phyloP scores from a whole-genome alignment of 2,113 vertebrate species.

The Stegostoma tigrinum region DNA sequence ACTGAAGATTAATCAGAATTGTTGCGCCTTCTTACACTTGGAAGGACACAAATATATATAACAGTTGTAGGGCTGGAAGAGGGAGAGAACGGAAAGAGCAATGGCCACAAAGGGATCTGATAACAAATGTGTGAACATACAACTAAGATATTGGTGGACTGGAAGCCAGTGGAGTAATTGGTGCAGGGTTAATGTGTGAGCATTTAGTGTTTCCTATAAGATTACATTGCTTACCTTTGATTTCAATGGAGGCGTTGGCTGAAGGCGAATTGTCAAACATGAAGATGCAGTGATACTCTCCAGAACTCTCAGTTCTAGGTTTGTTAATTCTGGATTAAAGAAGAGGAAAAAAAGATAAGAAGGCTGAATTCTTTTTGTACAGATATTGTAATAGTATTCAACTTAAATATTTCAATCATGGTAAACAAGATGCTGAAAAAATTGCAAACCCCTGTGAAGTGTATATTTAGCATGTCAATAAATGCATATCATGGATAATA shows the following conservation, averaged over 20 bases:
- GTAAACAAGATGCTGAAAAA: not conserved
- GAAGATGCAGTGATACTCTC: slow-evolving; percentile 93
- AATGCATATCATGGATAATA: not conserved
- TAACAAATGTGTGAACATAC: not conserved
- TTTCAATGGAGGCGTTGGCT: slow-evolving; percentile 92
- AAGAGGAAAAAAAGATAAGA: slow-evolving; percentile 40
- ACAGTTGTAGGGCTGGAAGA: not conserved
- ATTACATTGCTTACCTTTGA: slow-evolving; percentile 75
- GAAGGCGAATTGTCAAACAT: slow-evolving; percentile 74
- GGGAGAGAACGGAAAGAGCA: not conserved
- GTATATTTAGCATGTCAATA: not conserved
- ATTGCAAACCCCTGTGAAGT: not conserved
- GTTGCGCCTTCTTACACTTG: not conserved
- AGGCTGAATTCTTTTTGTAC: not conserved
- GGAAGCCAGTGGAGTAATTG: not conserved
- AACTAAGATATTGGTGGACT: not conserved
- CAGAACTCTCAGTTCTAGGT: slow-evolving; percentile 82
- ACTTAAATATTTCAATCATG: not conserved
- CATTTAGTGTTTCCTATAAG: not conserved
- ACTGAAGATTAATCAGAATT: not conserved
- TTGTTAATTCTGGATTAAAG: slow-evolving; percentile 71
- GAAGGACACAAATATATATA: no score
- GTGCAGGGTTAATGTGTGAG: not conserved
- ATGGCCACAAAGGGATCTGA: not conserved
- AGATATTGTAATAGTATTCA: not conserved